Conservation (phyloP, 2,113 vertebrate genomes). For the Ancistrus triradiatus region DNA sequence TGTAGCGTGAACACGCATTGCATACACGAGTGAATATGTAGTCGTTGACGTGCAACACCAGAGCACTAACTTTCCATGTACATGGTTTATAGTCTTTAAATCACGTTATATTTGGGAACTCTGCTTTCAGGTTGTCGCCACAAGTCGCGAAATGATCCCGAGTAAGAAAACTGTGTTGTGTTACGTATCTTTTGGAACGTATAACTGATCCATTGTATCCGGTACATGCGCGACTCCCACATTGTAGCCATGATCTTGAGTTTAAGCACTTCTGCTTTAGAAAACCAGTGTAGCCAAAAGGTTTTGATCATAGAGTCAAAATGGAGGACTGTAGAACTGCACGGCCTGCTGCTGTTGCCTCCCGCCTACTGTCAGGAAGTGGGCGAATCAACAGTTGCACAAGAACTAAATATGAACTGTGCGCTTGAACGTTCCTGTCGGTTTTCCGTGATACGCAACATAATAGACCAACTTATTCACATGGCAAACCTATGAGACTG, state of each 20-base stretch:
- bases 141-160: no score
- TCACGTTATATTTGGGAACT: no score
- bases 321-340: slow-evolving; percentile 37
- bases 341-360: slow-evolving; percentile 38
- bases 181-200: no score
- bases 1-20: neutral
- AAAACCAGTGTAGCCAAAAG: slow-evolving; percentile 1
- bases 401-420: slow-evolving; percentile 13
- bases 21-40: no score
- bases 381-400: slow-evolving; percentile 45
- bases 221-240: neutral
- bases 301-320: slow-evolving; percentile 36
- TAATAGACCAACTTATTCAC: slow-evolving; percentile 1
- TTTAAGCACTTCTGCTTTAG: neutral
- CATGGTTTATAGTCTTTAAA: no score
- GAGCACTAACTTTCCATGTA: no score
- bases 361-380: slow-evolving; percentile 46
- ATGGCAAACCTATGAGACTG: slow-evolving; percentile 15
- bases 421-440: neutral
- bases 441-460: slow-evolving; percentile 5
- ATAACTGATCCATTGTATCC: neutral
- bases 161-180: no score
- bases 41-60: no score
- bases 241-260: neutral
- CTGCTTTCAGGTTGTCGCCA: no score